Base-by-base conservation (phyloP, 2,113 vertebrate genomes). In the Mixornis gularis region DNA sequence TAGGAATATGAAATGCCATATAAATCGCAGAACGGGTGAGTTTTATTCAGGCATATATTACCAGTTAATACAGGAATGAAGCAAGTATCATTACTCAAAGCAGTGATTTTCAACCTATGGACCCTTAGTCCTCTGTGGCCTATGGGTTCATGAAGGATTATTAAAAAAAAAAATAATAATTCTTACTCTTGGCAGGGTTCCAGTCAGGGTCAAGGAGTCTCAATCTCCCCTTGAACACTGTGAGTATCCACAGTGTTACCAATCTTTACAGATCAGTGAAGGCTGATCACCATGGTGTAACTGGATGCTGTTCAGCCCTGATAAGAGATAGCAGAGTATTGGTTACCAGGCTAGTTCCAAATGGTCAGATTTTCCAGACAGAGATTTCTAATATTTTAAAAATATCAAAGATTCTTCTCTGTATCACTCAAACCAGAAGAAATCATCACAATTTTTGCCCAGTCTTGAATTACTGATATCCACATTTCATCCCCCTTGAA, bases 241-340 rank as follows among this genome's bases (percentile, higher is more conserved):
- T 62, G 59, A 70, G 22, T 32, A 70, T 59, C 55, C 56, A 51
- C 17, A 52, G 21, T 44, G 38, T 22, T 68, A 32, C 44, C 2
- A 3, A 19, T 68, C 27, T n/a, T 68, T 85, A 38, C 27, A 32
- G 43, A n/a, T 32, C 27, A 40, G 27, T 80, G 46, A 70, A 55
- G 34, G 20, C 11, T 62, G 41, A 62, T 66, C 38, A 56, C 17
- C 17, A 6, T 0, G 0, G 29, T 34, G 9, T 43, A 58, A 32
- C 19, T 43, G 32, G 27, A 65, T 12, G 0, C 48, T 52, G 11
- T 58, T 82, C 29, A 85, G 29, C 20, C 44, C 46, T 4, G 1
- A 59, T 13, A 36, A 3, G 48, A 85, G 43, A 38, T 4, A 55
- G 32, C 18, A 85, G 63, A 79, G 32, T 3, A 0, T 8, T 66